Evolutionary conservation across 2,113 vertebrate species (phyloP), one percentile per base, ranked within the genome.

Genomic region (Nycticryphes semicollaris): DNA sequence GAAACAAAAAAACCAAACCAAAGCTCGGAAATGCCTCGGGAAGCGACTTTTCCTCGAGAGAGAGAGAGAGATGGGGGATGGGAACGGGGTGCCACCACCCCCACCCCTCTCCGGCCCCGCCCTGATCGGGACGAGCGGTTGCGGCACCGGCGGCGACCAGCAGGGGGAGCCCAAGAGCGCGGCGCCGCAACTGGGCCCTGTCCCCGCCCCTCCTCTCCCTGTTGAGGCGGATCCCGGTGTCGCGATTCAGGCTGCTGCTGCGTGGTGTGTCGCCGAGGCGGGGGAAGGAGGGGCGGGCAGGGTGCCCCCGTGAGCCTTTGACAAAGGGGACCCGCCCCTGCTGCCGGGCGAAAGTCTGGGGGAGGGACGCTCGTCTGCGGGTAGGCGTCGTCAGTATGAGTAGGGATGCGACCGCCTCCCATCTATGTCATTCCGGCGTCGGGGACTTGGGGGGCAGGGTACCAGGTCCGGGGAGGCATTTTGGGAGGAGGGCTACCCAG

Each of bases 361-460:
- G 50, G 15, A 2, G 56, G 14, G 21, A 2, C 20, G 63, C 20
- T 24, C 6, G 12, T 2, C 47, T 9, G 56, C 50, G 15, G 60
- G 18, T 9, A 3, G 66, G 72, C 35, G 24, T 4, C 2, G 21
- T 3, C 6, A 16, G 41, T 22, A 1, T 2, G n/a, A 20, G 53
- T 6, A 1, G n/a, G 22, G 45, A 1, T n/a, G 80, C 10, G 45
- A 7, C 0, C 6, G 5, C 48, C 15, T 20, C 10, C 14, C 3
- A 3, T 14, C 41, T 30, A 10, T 11, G 37, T 39, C 68, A 2
- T 74, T 54, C 5, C 25, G 63, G 48, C 72, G 39, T 6, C 23
- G 2, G 19, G 56, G 39, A 18, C 35, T 11, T 8, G 48, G 19
- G 47, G 33, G 30, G 27, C n/a, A n/a, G n/a, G n/a, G 56, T 7